Evolutionary conservation across 2,797 vertebrate genomes (phyloP), one percentile per base, ranked within the genome.

Genomic region (Paedocypris micromegethes): DNA sequence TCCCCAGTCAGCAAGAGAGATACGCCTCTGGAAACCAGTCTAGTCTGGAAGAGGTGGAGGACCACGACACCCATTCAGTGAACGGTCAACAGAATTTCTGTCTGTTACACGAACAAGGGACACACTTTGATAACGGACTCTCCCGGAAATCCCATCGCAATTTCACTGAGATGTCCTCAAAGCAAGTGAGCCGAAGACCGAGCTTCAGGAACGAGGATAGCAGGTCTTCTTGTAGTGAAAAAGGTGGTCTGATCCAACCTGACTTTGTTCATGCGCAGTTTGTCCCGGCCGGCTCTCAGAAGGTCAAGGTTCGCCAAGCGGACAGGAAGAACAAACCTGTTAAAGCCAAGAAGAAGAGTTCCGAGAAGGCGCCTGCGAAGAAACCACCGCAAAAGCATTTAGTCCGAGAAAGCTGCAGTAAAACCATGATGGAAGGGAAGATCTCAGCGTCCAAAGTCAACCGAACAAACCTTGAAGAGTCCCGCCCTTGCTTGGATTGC

Each of bases 401-500:
- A 4, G 84, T 72, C 0, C 1, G 79, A 0, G 92, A 93, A 3
- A 23, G 63, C n/a, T 47, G 72, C 23, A 62, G 37, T 39, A 83
- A 77, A 62, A 41, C 70, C 40, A 82, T 73, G 68, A 4, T 81
- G 77, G 67, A 87, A 71, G 67, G 63, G 54, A 82, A 79, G 80
- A 84, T 59, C 65, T 70, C 40, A 53, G 80, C 0, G 0, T 58
- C 44, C 46, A 64, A 66, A 74, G 63, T 48, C 6, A 59, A 71
- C 72, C 84, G 79, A 50, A 62, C 0, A 87, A 80, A 65, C 73
- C 79, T 85, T 2, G 70, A 83, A 7, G 90, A 90, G 1, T 79
- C 82, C 9, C 83, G 89, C 44, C 92, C 91, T 0, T 90, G 91
- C 70, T 93, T 93, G 0, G 92, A 97, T 72, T 90, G 91, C 0